Percentiles rank a stretch among this genome's conserved stretches.
Evolutionary conservation across 2,113 vertebrate species (phyloP).

Genomic region (Zosterops borbonicus): DNA sequence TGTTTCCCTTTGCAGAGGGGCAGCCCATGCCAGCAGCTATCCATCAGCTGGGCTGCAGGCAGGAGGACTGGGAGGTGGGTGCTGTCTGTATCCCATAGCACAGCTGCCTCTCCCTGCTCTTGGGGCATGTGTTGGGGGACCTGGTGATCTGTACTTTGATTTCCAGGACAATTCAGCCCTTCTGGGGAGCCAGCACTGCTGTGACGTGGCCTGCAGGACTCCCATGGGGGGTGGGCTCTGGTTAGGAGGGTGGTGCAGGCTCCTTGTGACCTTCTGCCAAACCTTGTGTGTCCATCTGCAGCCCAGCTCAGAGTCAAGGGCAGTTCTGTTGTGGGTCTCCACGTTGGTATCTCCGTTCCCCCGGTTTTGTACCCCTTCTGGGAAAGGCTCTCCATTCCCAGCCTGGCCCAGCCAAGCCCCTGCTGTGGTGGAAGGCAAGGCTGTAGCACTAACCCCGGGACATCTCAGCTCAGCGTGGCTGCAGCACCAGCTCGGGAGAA

Average conservation of each 20-base stretch:
- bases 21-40: neutral
- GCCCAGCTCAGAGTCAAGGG: neutral
- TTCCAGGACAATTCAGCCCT: neutral
- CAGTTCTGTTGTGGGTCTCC: neutral
- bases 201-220: neutral
- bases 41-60: accelerated
- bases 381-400: neutral
- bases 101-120: neutral
- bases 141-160: neutral
- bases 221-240: accelerated
- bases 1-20: neutral
- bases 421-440: accelerated
- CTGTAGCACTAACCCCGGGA: accelerated
- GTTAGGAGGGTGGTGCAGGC: neutral
- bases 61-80: neutral
- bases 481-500: neutral
- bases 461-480: neutral
- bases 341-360: accelerated
- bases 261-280: neutral
- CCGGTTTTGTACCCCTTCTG: neutral
- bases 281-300: neutral
- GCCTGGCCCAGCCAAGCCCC: neutral
- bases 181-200: neutral
- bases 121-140: too few species aligned
- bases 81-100: neutral